Conservation (phyloP, 2,888 invertebrate genomes). For the Sinopyrophorus schimmeli region DNA sequence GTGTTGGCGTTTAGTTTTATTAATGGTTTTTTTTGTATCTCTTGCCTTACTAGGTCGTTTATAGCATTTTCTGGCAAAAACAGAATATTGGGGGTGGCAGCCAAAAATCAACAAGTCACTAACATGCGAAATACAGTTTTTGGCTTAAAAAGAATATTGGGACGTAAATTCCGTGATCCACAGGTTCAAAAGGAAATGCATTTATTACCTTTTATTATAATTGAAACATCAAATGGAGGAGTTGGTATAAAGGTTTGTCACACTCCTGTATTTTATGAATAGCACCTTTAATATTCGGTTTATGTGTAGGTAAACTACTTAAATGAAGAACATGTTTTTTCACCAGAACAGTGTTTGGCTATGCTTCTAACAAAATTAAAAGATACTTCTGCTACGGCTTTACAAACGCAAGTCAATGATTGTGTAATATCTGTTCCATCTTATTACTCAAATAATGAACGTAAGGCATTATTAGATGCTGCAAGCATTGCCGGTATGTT, state of each 20-base stretch:
- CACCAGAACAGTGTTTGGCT: conserved; percentile 92
- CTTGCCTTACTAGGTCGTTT: conserved; percentile 72
- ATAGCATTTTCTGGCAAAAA: conserved; percentile 93
- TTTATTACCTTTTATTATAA: conserved; percentile 77
- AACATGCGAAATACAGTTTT: conserved; percentile 97
- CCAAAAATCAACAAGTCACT: conserved; percentile 94
- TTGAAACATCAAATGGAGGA: conserved; percentile 74
- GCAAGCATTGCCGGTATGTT: conserved; percentile 80
- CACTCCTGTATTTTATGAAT: too few species aligned
- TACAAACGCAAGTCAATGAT: conserved; percentile 90
- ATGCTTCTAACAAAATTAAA: conserved; percentile 98
- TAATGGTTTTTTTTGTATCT: too few species aligned
- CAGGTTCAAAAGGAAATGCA: conserved; percentile 82
- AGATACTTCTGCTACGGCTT: conserved; percentile 81
- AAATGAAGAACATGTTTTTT: conserved; percentile 81
- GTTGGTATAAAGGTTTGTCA: conserved; percentile 91
- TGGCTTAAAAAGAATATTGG: conserved; percentile 91
- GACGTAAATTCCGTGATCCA: conserved; percentile 87
- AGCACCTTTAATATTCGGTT: too few species aligned
- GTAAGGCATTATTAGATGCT: conserved; percentile 88
- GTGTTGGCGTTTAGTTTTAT: too few species aligned
- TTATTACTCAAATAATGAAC: conserved; percentile 93
- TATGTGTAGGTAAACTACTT: conserved; percentile 76
- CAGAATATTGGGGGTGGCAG: conserved; percentile 93
- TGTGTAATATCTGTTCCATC: conserved; percentile 94